A percentile compares a stretch with the other conserved stretches of the same genome.
Evolutionary conservation across 2,888 invertebrate species (phyloP).

Genomic region (Sialis lutaria): DNA sequence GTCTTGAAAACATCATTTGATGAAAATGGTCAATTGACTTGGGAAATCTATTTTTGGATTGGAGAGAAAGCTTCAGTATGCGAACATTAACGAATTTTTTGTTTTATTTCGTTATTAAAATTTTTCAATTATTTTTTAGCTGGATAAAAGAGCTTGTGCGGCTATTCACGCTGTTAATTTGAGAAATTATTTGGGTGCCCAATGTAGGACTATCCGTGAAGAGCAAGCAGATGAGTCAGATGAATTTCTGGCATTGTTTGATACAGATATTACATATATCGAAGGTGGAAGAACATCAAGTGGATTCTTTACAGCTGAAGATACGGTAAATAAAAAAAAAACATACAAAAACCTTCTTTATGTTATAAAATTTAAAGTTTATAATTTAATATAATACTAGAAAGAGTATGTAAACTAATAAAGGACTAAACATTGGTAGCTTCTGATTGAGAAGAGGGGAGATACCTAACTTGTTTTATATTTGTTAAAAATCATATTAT

Average conservation of each 20-base stretch:
- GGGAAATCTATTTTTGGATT: slow-evolving; percentile 99
- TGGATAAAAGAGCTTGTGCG: slow-evolving; percentile 90
- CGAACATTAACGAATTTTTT: slow-evolving; percentile 7
- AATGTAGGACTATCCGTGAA: slow-evolving; percentile 84
- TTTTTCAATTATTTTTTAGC: slow-evolving; percentile 25
- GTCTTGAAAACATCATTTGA: slow-evolving; percentile 76
- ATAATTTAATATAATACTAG: too few relatives aligned
- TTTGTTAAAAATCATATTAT: slow-evolving; percentile 5
- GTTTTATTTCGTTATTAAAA: background rate
- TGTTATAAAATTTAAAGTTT: too few relatives aligned
- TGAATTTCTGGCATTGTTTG: slow-evolving; percentile 86
- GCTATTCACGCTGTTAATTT: slow-evolving; percentile 99
- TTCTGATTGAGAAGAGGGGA: too few relatives aligned
- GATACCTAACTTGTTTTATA: slow-evolving; percentile 1
- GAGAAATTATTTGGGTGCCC: slow-evolving; percentile 86
- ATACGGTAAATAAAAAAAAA: slow-evolving; percentile 35
- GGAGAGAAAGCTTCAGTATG: slow-evolving; percentile 83
- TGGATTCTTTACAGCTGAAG: slow-evolving; percentile 94
- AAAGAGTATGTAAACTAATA: too few relatives aligned
- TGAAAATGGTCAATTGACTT: slow-evolving; percentile 66
- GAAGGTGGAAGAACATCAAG: slow-evolving; percentile 95
- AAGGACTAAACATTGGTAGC: too few relatives aligned
- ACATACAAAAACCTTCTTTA: too few relatives aligned
- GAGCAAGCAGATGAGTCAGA: slow-evolving; percentile 95
- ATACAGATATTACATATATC: slow-evolving; percentile 80